phyloP scores from a whole-genome alignment of 23 tunicate genomes.

The Styela clava region DNA sequence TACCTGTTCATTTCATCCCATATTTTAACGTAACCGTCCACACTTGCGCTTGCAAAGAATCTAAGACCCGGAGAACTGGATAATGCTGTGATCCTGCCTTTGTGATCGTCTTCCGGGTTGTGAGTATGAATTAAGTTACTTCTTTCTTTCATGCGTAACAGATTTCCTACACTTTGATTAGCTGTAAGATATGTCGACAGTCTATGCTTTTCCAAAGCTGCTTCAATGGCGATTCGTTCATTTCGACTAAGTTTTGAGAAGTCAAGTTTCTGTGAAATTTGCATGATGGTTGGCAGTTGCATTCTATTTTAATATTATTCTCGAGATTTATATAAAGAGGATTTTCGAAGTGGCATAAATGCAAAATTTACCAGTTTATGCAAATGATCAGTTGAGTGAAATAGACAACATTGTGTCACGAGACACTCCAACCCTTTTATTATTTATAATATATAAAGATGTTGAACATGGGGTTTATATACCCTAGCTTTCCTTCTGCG shows the following conservation, averaged over 20 bases:
- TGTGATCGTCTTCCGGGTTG: constrained; percentile 69
- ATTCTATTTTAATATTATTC: no score
- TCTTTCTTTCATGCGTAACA: neutral
- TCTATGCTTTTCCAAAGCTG: neutral
- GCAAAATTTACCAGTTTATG: no score
- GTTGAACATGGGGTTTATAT: no score
- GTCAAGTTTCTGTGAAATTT: neutral
- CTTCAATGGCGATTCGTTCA: constrained; percentile 3
- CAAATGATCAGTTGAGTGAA: no score
- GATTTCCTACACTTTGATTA: neutral
- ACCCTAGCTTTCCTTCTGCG: no score
- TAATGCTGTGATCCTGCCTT: constrained; percentile 40
- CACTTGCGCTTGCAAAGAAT: constrained; percentile 70
- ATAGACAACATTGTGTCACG: no score
- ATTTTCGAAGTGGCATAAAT: no score
- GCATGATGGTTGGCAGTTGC: neutral
- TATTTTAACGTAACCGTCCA: constrained; percentile 72
- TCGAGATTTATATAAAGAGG: no score
- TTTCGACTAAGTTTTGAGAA: neutral
- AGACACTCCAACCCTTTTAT: no score
- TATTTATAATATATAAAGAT: no score
- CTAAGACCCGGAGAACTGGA: constrained; percentile 35
- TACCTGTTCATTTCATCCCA: constrained; percentile 90
- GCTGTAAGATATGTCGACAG: neutral
- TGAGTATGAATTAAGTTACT: constrained; percentile 21